These are phyloP conservation scores for Podiceps cristatus DNA, from an alignment of 2,113 vertebrate species.

Conservation along the genomic window DNA sequence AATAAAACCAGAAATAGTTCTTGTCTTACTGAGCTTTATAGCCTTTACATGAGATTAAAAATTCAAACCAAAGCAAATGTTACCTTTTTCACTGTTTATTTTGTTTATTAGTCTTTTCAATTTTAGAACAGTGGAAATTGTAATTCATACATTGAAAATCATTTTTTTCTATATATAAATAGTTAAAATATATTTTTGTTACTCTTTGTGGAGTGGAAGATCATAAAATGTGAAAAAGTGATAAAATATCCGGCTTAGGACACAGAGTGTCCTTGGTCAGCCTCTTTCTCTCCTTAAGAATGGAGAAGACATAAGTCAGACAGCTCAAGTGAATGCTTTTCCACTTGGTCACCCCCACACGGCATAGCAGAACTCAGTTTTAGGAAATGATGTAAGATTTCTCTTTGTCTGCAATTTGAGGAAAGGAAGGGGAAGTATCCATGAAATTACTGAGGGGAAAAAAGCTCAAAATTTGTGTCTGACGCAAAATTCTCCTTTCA, in stretches of 20 bases:
- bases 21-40: not conserved
- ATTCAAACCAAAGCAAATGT: not conserved
- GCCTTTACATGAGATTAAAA: not conserved
- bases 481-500: not conserved
- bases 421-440: not conserved
- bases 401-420: not conserved
- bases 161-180: not conserved
- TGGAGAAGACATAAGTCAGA: not conserved
- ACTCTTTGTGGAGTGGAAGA: not conserved
- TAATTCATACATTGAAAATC: not conserved
- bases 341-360: not conserved
- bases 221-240: not conserved
- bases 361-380: not conserved
- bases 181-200: not conserved
- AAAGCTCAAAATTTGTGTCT: not conserved
- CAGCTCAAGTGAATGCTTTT: not conserved
- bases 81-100: not conserved
- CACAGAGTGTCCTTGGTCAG: not conserved
- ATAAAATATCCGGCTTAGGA: not conserved
- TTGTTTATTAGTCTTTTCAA: not conserved
- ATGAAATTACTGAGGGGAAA: not conserved
- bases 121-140: not conserved
- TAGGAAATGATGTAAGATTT: not conserved
- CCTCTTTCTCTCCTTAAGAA: not conserved
- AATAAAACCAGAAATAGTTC: not conserved